Evolutionary conservation across 2,888 invertebrate genomes (phyloP), one percentile per base, ranked within the genome.

Genomic region (Eledone cirrhosa): DNA sequence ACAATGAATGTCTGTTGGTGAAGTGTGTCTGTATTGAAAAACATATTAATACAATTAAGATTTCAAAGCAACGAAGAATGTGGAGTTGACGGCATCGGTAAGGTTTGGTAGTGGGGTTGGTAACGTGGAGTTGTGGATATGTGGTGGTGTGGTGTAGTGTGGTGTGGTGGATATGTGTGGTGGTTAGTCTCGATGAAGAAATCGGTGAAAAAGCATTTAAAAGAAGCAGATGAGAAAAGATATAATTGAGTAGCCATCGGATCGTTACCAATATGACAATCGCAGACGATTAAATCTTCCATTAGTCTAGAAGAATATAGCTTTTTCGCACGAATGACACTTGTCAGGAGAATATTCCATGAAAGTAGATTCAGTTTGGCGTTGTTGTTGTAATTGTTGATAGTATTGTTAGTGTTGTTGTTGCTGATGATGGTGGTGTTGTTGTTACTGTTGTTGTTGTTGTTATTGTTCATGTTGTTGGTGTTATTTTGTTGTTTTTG

Each of bases 11-110:
- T 72, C 72, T 72, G 72, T 31, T 72, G 33, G 31, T 72, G 72
- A 72, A 72, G 72, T 72, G 72, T 41, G 72, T 33, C 72, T 41
- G 72, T 72, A 72, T 72, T 31, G 72, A 72, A 41, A 41, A 72
- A 72, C 72, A 72, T 41, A 72, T 72, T 72, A 72, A 72, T 72
- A 72, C 72, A 72, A 72, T 72, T 72, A 72, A 22, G 33, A 72
- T 41, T n/a, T n/a, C n/a, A n/a, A 72, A 72, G 41, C 72, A 27
- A 72, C 41, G 72, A 13, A n/a, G 33, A n/a, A n/a, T n/a, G 72
- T 41, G 41, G 72, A 72, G 33, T 22, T 31, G 72, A 72, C n/a
- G 22, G 41, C 24, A 41, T 41, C 19, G 33, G 8, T 22, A 41
- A 72, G 33, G 33, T 41, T 41, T n/a, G n/a, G n/a, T n/a, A n/a